Percentiles rank a stretch among this genome's conserved stretches.
Conservation (phyloP, 2,888 invertebrate species). For the Synanthedon formicaeformis region DNA sequence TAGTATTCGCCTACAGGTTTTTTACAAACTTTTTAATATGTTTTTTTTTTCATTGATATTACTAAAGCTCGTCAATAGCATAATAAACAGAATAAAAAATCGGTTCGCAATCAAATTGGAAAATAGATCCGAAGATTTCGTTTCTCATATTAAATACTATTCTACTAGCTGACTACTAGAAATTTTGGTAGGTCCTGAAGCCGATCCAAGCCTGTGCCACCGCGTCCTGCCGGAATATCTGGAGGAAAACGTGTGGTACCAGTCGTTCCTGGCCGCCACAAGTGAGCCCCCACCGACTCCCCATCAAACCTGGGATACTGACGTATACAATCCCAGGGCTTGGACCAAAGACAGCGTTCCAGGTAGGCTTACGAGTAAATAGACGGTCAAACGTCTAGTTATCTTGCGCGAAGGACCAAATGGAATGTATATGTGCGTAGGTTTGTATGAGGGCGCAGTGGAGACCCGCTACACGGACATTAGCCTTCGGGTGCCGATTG, state of each 20-base stretch:
- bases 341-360: constrained; percentile 54
- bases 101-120: too few relatives aligned
- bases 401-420: too few relatives aligned
- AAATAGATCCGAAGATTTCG: neutral
- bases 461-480: constrained; percentile 54
- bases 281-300: constrained; percentile 20
- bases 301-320: constrained; percentile 37
- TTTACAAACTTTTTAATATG: too few relatives aligned
- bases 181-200: too few relatives aligned
- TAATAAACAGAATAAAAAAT: too few relatives aligned
- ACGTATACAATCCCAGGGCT: constrained; percentile 47
- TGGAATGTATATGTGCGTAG: constrained; percentile 15
- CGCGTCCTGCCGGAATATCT: constrained; percentile 53
- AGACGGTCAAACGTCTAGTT: too few relatives aligned
- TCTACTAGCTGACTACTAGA: neutral
- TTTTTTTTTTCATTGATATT: too few relatives aligned
- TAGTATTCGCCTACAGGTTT: too few relatives aligned
- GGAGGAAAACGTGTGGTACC: constrained; percentile 63
- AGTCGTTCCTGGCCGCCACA: constrained; percentile 42
- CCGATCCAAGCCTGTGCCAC: constrained; percentile 18
- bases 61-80: too few relatives aligned
- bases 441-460: constrained; percentile 48
- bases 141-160: too few relatives aligned
- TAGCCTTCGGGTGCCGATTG: constrained; percentile 23
- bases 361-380: constrained; percentile 21